Conservation (phyloP, 1,140 invertebrate species). For the Archegozetes longisetosus region DNA sequence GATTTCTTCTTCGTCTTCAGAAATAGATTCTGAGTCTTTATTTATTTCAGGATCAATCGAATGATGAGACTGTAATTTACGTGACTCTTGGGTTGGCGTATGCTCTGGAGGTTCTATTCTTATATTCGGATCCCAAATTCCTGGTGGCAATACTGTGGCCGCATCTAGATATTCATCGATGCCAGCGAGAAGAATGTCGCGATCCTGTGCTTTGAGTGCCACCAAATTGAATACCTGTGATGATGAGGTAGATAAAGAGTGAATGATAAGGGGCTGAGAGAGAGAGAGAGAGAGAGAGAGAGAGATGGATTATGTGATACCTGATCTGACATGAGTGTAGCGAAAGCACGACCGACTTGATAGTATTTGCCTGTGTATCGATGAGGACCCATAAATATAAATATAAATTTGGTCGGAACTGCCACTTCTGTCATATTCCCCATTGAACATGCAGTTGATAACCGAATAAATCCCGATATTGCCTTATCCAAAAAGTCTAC, state of each 20-base stretch:
- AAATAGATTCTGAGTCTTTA: slow-evolving; percentile 47
- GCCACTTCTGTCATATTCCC: slow-evolving; percentile 93
- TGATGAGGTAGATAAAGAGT: slow-evolving; percentile 81
- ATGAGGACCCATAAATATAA: slow-evolving; percentile 75
- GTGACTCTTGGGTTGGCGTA: slow-evolving; percentile 58
- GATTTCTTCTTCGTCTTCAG: slow-evolving; percentile 55
- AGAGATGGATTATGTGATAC: slow-evolving; percentile 22
- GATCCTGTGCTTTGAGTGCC: slow-evolving; percentile 81
- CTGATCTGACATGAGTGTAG: slow-evolving; percentile 97
- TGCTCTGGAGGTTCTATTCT: slow-evolving; percentile 92
- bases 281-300: background rate
- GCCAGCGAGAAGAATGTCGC: slow-evolving; percentile 81
- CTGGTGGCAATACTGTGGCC: slow-evolving; percentile 78
- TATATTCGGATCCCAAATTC: slow-evolving; percentile 97
- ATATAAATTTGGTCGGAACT: slow-evolving; percentile 88
- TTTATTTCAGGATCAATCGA: background rate
- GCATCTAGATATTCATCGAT: slow-evolving; percentile 95
- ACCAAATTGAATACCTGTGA: no score
- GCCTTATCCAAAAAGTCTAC: slow-evolving; percentile 86
- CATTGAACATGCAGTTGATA: slow-evolving; percentile 70
- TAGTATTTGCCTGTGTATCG: slow-evolving; percentile 56
- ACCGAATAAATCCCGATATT: slow-evolving; percentile 76
- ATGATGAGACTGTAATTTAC: slow-evolving; percentile 13
- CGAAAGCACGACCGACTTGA: slow-evolving; percentile 93
- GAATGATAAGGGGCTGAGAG: background rate